Conservation (phyloP, 2,113 vertebrate species). For the Puntigrus tetrazona region DNA sequence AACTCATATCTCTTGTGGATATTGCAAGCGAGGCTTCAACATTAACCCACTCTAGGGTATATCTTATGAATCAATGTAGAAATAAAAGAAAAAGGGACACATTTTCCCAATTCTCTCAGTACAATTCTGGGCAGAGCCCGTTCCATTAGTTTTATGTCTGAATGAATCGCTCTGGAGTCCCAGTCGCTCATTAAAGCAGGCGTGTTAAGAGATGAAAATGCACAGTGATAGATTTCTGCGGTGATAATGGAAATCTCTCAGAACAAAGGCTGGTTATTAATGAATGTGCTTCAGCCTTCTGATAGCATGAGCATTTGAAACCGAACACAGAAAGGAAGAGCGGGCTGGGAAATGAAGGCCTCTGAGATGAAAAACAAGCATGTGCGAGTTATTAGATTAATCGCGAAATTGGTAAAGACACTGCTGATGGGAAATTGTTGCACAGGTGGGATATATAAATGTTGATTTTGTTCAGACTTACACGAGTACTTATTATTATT, state of each 20-base stretch:
- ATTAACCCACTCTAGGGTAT: slow-evolving; percentile 31
- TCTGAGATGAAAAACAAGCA: slow-evolving; percentile 47
- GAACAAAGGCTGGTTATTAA: slow-evolving; percentile 56
- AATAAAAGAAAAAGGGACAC: slow-evolving; percentile 26
- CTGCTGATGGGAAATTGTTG: slow-evolving; percentile 43
- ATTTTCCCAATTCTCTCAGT: slow-evolving; percentile 12
- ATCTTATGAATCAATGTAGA: slow-evolving; percentile 34
- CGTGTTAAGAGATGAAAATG: slow-evolving; percentile 57
- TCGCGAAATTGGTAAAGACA: slow-evolving; percentile 9
- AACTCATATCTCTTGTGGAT: slow-evolving; percentile 40
- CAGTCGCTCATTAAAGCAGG: slow-evolving; percentile 47
- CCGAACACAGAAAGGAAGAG: slow-evolving; percentile 26
- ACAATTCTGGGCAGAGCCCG: not conserved
- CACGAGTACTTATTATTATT: too few species aligned
- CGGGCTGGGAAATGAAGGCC: slow-evolving; percentile 43
- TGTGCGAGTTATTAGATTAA: slow-evolving; percentile 48
- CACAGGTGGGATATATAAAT: slow-evolving; percentile 18
- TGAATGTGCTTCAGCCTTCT: slow-evolving; percentile 49
- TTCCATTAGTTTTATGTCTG: slow-evolving; percentile 16
- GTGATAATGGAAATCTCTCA: slow-evolving; percentile 55
- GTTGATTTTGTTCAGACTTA: not conserved
- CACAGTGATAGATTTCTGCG: slow-evolving; percentile 38
- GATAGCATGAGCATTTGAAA: slow-evolving; percentile 50
- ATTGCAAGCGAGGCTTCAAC: slow-evolving; percentile 14
- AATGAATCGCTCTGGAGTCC: slow-evolving; percentile 33